Conservation (phyloP, 2,113 vertebrate genomes). For the Microcebus ravelobensis region DNA sequence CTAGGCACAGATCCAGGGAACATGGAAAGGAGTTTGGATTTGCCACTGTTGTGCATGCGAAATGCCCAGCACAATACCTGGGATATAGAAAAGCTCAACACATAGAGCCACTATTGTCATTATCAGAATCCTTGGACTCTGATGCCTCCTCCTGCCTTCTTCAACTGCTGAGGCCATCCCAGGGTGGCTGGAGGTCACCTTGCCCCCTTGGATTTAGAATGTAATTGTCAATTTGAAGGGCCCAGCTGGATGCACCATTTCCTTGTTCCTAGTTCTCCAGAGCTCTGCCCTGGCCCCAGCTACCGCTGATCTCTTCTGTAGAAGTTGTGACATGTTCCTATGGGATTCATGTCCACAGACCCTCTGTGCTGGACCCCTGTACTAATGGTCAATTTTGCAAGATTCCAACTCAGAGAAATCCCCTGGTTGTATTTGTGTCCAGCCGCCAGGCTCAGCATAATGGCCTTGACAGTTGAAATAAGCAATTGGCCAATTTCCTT, state of each 20-base stretch:
- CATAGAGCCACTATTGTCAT: background rate
- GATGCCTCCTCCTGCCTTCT: background rate
- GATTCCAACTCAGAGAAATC: conserved; percentile 51
- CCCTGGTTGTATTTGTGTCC: conserved; percentile 66
- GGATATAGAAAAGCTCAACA: background rate
- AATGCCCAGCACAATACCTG: conserved; percentile 11
- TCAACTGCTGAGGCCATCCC: background rate
- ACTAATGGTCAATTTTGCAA: background rate
- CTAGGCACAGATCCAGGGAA: background rate
- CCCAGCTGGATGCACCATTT: background rate
- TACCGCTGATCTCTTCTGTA: background rate
- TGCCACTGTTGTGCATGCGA: background rate
- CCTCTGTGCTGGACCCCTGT: background rate
- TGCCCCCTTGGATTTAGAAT: background rate
- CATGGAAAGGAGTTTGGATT: background rate
- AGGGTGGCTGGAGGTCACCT: background rate
- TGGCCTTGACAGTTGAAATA: conserved; percentile 73
- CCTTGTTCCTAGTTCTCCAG: background rate
- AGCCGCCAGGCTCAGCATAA: conserved; percentile 55
- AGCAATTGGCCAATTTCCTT: conserved; percentile 81
- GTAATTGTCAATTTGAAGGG: background rate
- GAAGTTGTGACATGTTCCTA: background rate
- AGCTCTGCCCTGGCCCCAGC: background rate
- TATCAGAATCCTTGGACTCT: background rate
- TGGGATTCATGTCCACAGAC: background rate